phyloP scores from a whole-genome alignment of 2,113 vertebrate species.

The Asarcornis scutulata region DNA sequence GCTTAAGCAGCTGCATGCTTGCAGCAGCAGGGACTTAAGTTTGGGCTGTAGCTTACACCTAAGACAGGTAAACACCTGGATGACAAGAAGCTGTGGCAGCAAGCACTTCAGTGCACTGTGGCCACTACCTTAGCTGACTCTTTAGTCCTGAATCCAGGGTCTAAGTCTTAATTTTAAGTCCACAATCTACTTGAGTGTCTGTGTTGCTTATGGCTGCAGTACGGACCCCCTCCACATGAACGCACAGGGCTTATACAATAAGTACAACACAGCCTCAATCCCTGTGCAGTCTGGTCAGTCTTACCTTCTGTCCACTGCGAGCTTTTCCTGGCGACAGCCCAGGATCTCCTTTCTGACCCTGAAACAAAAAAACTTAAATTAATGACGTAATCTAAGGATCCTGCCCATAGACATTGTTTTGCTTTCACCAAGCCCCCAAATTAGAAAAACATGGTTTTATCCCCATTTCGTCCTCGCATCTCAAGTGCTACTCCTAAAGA shows the following conservation, averaged over 20 bases:
- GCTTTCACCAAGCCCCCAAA: background rate
- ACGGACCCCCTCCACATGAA: background rate
- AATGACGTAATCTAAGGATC: background rate
- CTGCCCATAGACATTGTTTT: background rate
- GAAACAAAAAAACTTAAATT: slow-evolving; percentile 65
- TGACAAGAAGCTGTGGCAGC: background rate
- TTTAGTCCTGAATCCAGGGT: background rate
- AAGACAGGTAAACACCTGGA: background rate
- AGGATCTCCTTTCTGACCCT: slow-evolving; percentile 96
- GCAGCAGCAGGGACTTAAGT: background rate
- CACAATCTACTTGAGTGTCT: background rate
- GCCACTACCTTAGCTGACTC: background rate
- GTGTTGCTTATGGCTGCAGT: background rate
- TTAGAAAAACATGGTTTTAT: background rate
- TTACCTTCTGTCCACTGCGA: slow-evolving; percentile 90
- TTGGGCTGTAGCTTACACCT: background rate
- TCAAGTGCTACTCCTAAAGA: background rate
- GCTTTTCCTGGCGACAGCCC: slow-evolving; percentile 92
- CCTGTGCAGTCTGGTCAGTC: background rate
- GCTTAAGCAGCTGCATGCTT: background rate
- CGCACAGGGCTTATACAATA: background rate
- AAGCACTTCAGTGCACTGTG: background rate
- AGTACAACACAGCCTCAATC: rapidly evolving
- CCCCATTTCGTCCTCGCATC: background rate
- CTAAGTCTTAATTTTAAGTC: background rate